Conservation (phyloP, 1,140 invertebrate genomes). For the Carposina sasakii region DNA sequence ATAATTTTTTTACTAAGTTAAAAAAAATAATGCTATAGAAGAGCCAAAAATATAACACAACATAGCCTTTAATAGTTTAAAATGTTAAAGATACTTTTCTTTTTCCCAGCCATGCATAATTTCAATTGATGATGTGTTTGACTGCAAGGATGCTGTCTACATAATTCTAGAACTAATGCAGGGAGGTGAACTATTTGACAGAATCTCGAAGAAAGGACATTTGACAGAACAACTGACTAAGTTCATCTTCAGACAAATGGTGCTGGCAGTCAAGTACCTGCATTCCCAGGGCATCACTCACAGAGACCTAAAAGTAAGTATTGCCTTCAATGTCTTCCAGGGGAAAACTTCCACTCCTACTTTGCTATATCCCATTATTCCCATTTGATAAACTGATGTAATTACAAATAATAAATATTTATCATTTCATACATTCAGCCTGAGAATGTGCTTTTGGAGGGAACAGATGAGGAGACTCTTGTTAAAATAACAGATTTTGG, state of each 20-base stretch:
- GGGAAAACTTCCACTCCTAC: too few relatives aligned
- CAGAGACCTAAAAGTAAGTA: conserved; percentile 87
- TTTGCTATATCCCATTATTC: too few relatives aligned
- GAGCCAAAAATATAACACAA: too few relatives aligned
- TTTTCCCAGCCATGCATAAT: conserved; percentile 83
- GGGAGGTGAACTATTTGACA: conserved; percentile 89
- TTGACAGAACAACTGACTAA: conserved; percentile 81
- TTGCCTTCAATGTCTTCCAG: background rate
- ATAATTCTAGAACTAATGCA: conserved; percentile 91
- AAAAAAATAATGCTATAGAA: too few relatives aligned
- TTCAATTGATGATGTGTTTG: conserved; percentile 83
- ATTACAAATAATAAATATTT: background rate
- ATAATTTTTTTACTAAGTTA: too few relatives aligned
- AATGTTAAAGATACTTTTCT: too few relatives aligned
- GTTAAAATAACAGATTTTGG: conserved; percentile 92
- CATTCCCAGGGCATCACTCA: conserved; percentile 89
- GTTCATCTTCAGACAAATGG: conserved; percentile 89
- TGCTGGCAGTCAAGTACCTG: conserved; percentile 86
- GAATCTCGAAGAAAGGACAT: conserved; percentile 66
- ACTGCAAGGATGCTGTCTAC: conserved; percentile 81
- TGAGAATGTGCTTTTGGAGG: conserved; percentile 85
- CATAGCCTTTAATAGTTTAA: too few relatives aligned
- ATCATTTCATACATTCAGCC: conserved; percentile 69
- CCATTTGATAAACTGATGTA: too few relatives aligned
- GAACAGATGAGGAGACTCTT: conserved; percentile 77